Percentiles rank a stretch among this genome's conserved stretches.
Evolutionary conservation across 2,797 vertebrate species (phyloP).

Genomic region (Hozukius guyotensis): DNA sequence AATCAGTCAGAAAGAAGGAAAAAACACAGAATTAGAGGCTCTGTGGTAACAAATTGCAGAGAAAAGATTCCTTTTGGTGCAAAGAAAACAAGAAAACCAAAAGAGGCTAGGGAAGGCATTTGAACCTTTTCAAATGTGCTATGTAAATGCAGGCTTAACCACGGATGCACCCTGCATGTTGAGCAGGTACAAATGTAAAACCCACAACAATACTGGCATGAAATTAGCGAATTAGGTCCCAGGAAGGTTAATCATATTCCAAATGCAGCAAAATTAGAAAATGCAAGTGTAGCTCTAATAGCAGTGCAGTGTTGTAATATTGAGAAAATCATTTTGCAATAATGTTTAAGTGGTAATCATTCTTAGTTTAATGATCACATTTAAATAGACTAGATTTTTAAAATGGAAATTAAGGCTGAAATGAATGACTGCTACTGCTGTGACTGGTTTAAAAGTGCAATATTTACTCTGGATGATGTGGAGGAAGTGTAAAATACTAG

Average conservation of each 20-base stretch:
- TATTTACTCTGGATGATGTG: not conserved
- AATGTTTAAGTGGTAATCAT: slow-evolving; percentile 5
- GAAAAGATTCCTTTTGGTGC: not conserved
- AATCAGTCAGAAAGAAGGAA: not conserved
- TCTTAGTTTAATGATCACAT: slow-evolving; percentile 13
- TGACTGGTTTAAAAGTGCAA: not conserved
- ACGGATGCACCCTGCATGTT: not conserved
- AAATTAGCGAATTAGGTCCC: slow-evolving; percentile 26
- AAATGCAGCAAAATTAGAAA: slow-evolving; percentile 16
- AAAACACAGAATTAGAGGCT: slow-evolving; percentile 4
- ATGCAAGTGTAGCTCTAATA: slow-evolving; percentile 5
- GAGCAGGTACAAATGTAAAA: slow-evolving; percentile 26
- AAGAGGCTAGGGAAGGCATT: not conserved
- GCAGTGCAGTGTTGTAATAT: not conserved
- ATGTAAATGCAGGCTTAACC: slow-evolving; percentile 16
- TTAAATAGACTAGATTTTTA: not conserved
- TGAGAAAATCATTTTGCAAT: not conserved
- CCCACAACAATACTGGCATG: slow-evolving; percentile 6
- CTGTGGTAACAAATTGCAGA: not conserved
- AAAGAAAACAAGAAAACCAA: slow-evolving; percentile 2
- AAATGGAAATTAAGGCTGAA: not conserved
- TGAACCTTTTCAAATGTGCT: slow-evolving; percentile 10
- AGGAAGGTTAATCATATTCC: slow-evolving; percentile 35
- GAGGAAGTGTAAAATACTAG: not conserved
- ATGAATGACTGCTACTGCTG: not conserved